Conservation (phyloP, 2,113 vertebrate species). For the Pterocles burchelli region DNA sequence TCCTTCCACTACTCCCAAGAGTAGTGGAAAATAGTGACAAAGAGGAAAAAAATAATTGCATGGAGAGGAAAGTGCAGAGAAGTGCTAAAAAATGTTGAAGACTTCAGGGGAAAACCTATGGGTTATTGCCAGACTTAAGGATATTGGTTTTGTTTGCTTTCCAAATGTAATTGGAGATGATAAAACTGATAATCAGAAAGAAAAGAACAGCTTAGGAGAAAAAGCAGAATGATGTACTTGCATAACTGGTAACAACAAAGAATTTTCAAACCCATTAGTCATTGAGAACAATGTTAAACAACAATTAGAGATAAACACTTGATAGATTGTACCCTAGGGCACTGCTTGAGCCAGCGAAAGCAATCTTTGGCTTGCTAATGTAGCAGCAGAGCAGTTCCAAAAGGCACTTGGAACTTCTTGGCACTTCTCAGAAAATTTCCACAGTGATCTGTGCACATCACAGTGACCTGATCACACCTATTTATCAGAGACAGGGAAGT, state of each 20-base stretch:
- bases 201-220: neutral
- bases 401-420: neutral
- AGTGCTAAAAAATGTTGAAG: neutral
- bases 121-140: neutral
- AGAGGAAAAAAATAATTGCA: neutral
- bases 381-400: neutral
- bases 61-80: neutral
- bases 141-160: neutral
- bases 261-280: slow-evolving; percentile 6
- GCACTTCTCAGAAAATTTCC: neutral
- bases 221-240: neutral
- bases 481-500: neutral
- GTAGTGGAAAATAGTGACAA: neutral
- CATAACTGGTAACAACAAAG: neutral
- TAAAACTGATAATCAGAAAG: neutral
- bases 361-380: neutral
- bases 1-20: slow-evolving; percentile 10
- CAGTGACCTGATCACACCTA: neutral
- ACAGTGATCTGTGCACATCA: neutral
- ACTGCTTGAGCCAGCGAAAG: neutral
- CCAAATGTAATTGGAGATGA: neutral
- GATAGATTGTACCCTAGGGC: neutral
- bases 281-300: neutral
- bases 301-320: neutral
- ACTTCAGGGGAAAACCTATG: neutral